Evolutionary conservation across 2,888 invertebrate species (phyloP).

Genomic region (Drosophila mercatorum): DNA sequence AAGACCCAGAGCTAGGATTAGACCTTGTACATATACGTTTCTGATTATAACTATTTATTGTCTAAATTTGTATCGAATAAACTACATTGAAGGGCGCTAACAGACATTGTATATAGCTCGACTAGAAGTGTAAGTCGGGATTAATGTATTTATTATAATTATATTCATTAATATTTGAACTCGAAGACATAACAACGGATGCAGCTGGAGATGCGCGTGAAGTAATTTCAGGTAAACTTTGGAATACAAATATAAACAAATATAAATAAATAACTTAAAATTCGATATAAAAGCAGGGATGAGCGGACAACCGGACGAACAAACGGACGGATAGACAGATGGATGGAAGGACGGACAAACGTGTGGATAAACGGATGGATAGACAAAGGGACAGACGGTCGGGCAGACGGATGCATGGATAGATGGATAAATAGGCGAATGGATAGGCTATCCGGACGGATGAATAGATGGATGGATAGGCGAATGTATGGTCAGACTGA

Average conservation of each 20-base stretch:
- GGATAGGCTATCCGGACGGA: no score
- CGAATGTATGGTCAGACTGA: background rate
- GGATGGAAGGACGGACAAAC: no score
- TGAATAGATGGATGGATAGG: no score
- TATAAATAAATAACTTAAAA: no score
- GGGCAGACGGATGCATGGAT: no score
- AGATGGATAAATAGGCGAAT: no score
- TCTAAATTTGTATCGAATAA: slow-evolving; percentile 7
- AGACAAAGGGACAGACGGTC: no score
- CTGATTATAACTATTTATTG: slow-evolving; percentile 5
- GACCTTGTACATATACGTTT: slow-evolving; percentile 6
- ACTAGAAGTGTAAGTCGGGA: background rate
- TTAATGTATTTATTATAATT: background rate
- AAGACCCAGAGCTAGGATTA: background rate
- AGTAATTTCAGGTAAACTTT: background rate
- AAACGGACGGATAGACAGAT: background rate
- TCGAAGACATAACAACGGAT: no score
- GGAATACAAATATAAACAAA: no score
- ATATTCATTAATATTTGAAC: background rate
- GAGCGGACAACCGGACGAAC: background rate
- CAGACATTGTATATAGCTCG: background rate
- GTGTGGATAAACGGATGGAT: no score
- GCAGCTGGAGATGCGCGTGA: background rate
- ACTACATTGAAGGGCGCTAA: slow-evolving; percentile 2
- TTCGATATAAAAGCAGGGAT: no score